Conservation (phyloP, 2,797 vertebrate species). For the Glossophaga mutica region DNA sequence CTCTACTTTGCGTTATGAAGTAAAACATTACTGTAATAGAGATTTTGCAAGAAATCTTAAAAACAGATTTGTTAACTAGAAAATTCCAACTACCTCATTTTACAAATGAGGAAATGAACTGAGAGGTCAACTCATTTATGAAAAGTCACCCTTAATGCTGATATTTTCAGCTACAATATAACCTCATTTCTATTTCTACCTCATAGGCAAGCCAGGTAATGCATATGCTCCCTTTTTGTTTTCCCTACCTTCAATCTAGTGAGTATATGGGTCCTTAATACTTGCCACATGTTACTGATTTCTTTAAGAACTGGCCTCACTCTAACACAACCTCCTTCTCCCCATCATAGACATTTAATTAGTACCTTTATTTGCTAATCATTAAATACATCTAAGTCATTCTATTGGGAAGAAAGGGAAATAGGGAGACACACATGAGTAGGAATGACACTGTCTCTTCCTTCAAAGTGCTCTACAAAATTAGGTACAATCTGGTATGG, state of each 20-base stretch:
- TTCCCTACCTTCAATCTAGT: not conserved
- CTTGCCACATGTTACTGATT: not conserved
- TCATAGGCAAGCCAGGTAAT: not conserved
- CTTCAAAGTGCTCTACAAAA: not conserved
- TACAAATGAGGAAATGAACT: conserved; percentile 36
- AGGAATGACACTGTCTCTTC: not conserved
- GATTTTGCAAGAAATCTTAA: conserved; percentile 2
- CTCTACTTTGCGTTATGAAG: conserved; percentile 3
- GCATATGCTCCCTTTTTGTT: not conserved
- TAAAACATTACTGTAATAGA: not conserved
- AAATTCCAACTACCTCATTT: conserved; percentile 25
- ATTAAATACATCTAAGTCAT: conserved; percentile 2
- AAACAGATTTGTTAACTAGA: conserved; percentile 13
- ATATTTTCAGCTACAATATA: not conserved
- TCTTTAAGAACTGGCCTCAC: not conserved
- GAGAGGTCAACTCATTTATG: not conserved
- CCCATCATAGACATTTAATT: not conserved
- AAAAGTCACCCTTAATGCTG: conserved; percentile 7
- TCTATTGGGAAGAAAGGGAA: not conserved
- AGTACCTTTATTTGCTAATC: not conserved
- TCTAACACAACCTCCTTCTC: not conserved
- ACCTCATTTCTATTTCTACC: not conserved
- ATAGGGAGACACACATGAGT: not conserved
- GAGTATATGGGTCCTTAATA: not conserved
- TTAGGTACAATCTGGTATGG: not conserved